These are phyloP conservation scores for Mellilla xanthometata DNA, from an alignment of 2,888 invertebrate genomes.

Conservation along the genomic window DNA sequence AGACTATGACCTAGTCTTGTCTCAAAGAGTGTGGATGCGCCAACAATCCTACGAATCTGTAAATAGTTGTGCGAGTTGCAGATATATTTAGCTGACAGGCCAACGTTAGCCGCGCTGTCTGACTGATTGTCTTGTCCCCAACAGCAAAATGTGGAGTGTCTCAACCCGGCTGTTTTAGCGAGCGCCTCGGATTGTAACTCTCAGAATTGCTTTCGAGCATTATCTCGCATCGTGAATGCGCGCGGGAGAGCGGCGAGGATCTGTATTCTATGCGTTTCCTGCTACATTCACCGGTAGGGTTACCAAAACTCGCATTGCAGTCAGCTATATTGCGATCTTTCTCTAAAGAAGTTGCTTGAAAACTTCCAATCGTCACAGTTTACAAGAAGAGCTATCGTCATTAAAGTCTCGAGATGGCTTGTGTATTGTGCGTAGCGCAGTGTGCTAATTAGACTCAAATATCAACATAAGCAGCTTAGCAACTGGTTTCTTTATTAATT, in stretches of 20 bases:
- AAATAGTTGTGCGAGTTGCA: conserved; percentile 14
- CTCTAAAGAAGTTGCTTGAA: conserved; percentile 21
- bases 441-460: conserved; percentile 12
- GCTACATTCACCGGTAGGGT: conserved; percentile 9
- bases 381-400: conserved; percentile 18
- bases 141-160: conserved; percentile 8
- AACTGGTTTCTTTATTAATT: conserved; percentile 11
- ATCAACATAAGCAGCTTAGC: conserved; percentile 10
- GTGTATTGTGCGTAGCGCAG: conserved; percentile 8
- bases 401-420: too few relatives aligned
- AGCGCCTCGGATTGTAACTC: conserved; percentile 1
- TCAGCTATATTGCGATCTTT: conserved; percentile 1
- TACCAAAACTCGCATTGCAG: conserved; percentile 7
- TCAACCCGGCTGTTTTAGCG: conserved; percentile 5
- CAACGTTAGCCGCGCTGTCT: conserved; percentile 8
- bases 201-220: conserved; percentile 4
- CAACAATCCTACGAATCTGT: conserved; percentile 2
- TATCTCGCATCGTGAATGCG: conserved; percentile 5
- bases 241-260: conserved; percentile 6
- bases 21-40: neutral
- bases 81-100: conserved; percentile 22
- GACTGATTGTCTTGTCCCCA: conserved; percentile 21
- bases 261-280: conserved; percentile 8
- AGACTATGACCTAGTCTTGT: neutral
- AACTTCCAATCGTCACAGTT: conserved; percentile 14